Evolutionary conservation across 2,888 invertebrate genomes (phyloP).

Genomic region (Neocrepidodera transversa): DNA sequence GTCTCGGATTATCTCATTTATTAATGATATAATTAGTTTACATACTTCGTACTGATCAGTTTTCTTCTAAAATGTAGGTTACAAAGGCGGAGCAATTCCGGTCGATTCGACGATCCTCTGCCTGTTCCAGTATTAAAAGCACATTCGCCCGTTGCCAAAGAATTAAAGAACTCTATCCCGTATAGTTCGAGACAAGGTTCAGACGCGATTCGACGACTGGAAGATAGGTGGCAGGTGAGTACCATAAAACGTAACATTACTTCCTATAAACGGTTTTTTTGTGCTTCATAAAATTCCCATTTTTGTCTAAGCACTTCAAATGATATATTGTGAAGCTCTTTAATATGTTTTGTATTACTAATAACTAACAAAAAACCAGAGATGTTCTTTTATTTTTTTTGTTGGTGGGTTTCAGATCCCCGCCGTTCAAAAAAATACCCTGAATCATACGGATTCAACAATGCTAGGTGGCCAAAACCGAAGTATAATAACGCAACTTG

Average conservation of each 20-base stretch:
- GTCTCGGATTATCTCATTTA: no score
- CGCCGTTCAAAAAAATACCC: slow-evolving; percentile 69
- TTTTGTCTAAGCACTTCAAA: no score
- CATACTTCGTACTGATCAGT: no score
- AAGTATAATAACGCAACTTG: slow-evolving; percentile 71
- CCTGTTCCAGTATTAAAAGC: slow-evolving; percentile 71
- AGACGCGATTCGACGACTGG: slow-evolving; percentile 56
- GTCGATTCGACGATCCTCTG: slow-evolving; percentile 64
- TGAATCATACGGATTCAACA: slow-evolving; percentile 58
- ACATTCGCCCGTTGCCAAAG: slow-evolving; percentile 59
- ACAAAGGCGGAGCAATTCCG: slow-evolving; percentile 63
- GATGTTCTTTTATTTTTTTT: slow-evolving; percentile 24
- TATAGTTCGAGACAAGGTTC: slow-evolving; percentile 52
- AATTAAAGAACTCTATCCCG: slow-evolving; percentile 57
- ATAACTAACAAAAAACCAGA: slow-evolving; percentile 7
- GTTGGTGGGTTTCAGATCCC: slow-evolving; percentile 62
- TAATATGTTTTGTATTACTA: slow-evolving; percentile 1
- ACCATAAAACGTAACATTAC: neutral
- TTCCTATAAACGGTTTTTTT: no score
- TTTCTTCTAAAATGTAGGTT: no score
- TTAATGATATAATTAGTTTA: no score
- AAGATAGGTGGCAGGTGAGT: slow-evolving; percentile 64
- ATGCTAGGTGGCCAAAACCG: slow-evolving; percentile 60
- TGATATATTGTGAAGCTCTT: neutral
- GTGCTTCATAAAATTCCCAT: no score